Base-by-base conservation (phyloP, 2,797 vertebrate species). In the Oreonectes daqikongensis region DNA sequence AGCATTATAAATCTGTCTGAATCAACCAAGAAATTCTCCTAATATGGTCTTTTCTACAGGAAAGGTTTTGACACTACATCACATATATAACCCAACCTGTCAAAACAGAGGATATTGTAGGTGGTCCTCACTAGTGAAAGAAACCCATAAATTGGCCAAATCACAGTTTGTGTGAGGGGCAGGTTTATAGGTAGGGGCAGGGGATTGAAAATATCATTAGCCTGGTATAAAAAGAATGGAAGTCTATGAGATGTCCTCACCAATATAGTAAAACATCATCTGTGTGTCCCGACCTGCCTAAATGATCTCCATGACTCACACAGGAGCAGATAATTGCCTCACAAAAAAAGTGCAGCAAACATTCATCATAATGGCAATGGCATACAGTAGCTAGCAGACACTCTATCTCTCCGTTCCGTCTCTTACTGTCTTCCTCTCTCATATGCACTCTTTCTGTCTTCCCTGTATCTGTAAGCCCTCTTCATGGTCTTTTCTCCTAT, bases 281-380 rank as follows among this genome's bases (percentile, higher is more conserved):
- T 55, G 32, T 52, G 11, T 83, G 60, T 68, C 69, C 46, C 84
- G 81, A 80, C 83, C 86, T 72, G 88, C 82, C 87, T 90, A 82
- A 87, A 89, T 88, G 82, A 90, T 88, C 86, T 90, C 86, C 84
- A 86, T 86, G 87, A 85, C 79, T 91, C 88, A 87, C 44, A 85
- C 74, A 75, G 83, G 83, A 87, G 72, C 72, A 84, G 82, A 87
- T 89, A 89, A 93, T 84, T 90, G 85, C 79, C 83, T 89, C 87
- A 91, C 86, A 84, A 85, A 86, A n/a, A 88, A 88, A 90, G 87
- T 85, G 86, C 79, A 79, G 81, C 88, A 90, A 93, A 90, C 86
- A 89, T 85, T 90, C 84, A 85, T 89, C 79, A 84, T 60, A 85
- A 85, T 79, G 77, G 79, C 72, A 85, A 69, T 86, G 82, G 63